Percentiles rank a stretch among this genome's conserved stretches.
Conservation (phyloP, 2,113 vertebrate genomes). For the Lanius ludovicianus region DNA sequence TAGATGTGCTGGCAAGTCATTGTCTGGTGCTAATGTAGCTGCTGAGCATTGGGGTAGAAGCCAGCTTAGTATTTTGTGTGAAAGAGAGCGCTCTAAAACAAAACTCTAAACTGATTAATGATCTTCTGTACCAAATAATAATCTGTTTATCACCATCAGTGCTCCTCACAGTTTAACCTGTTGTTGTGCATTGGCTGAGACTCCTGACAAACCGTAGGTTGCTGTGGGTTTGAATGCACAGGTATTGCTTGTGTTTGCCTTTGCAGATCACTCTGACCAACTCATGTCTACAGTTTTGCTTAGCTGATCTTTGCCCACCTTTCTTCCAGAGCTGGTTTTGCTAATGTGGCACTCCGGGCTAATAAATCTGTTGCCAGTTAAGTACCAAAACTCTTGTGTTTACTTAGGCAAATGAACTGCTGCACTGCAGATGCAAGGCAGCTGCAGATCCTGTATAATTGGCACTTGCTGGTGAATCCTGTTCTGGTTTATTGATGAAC, state of each 20-base stretch:
- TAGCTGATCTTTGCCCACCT: not conserved
- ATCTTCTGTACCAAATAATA: not conserved
- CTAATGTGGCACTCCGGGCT: not conserved
- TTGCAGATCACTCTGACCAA: not conserved
- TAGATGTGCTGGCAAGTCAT: not conserved
- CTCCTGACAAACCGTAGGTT: not conserved
- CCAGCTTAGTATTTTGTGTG: not conserved
- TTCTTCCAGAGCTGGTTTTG: not conserved
- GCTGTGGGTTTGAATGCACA: not conserved
- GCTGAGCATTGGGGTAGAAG: not conserved
- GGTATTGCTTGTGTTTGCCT: not conserved
- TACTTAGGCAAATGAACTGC: slow-evolving; percentile 7
- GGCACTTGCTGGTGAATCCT: not conserved
- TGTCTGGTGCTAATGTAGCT: not conserved
- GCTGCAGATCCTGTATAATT: not conserved
- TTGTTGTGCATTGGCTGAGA: not conserved
- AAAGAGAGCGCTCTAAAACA: not conserved
- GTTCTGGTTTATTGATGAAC: not conserved
- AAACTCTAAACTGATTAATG: not conserved
- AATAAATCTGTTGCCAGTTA: not conserved
- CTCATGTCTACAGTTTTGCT: not conserved
- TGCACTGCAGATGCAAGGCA: slow-evolving; percentile 17
- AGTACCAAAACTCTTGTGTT: not conserved
- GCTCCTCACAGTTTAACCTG: not conserved
- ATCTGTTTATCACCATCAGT: not conserved